Base-by-base conservation (phyloP, 2,888 invertebrate species). In the Laothoe populi region DNA sequence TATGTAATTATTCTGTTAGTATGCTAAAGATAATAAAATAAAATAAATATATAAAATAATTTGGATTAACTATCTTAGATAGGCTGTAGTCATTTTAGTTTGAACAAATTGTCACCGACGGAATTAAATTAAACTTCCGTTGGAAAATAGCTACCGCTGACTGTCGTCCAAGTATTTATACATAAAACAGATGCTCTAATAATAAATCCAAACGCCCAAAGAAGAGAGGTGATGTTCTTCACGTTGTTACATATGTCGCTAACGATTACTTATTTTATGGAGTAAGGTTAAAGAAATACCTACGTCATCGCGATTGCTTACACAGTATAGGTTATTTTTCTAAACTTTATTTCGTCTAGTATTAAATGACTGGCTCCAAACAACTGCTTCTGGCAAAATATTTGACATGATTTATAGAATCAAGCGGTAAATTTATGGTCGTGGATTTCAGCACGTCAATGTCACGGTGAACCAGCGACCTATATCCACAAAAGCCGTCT, bases 401-500 rank as follows among this genome's bases (percentile, higher is more conserved):
- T 11, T 26, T 40, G 0, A 42, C 42, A 60, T 40, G 21, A 38
- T 46, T 26, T 38, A 24, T 49, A 53, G 26, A 60, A 53, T 31
- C n/a, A 44, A 21, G 11, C 16, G 8, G 42, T 42, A 11, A n/a
- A 19, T 38, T 38, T 38, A 24, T 61, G 8, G 13, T 24, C 23
- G 26, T 42, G 4, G 31, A 46, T 57, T 31, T 48, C 65, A 68
- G 77, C 72, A 72, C 81, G 83, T 84, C 87, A 89, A 86, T 89
- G 88, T 87, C 88, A 88, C 80, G 80, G 79, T 75, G 75, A 74
- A 84, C 84, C 81, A 81, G 70, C 84, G 88, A 86, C 88, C 90
- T 74, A 87, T 86, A 85, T 88, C 70, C 72, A 69, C 69, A 69
- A 74, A 81, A 72, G 53, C 70, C 72, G 75, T 70, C 75, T 74